A percentile compares a stretch with the other conserved stretches of the same genome.
Conservation (phyloP, 2,797 vertebrate genomes). For the Sebastes steindachneri region DNA sequence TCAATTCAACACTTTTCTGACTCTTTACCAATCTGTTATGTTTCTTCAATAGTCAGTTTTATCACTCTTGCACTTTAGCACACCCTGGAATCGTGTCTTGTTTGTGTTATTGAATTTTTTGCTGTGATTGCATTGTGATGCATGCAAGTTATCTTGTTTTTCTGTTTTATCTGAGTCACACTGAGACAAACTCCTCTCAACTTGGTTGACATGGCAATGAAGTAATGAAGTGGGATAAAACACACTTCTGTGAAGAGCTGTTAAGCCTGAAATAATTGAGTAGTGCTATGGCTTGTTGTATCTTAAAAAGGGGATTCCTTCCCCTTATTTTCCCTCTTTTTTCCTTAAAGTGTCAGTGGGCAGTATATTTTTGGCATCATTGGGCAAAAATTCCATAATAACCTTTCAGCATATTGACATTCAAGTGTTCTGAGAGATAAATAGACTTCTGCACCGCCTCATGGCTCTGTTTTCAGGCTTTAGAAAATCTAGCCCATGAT, state of each 20-base stretch:
- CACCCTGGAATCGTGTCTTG: neutral
- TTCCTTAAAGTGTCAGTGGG: neutral
- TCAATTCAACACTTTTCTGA: neutral
- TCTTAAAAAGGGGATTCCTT: conserved; percentile 1
- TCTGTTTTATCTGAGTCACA: conserved; percentile 1
- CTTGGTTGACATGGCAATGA: conserved; percentile 43
- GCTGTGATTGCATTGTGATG: neutral
- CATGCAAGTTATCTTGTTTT: neutral
- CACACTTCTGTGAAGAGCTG: neutral
- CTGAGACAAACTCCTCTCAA: conserved; percentile 2
- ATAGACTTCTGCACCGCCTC: accelerated
- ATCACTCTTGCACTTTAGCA: neutral
- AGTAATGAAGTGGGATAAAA: conserved; percentile 10
- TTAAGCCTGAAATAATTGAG: conserved; percentile 24
- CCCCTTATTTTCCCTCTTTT: neutral
- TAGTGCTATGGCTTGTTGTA: neutral
- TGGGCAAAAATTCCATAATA: too few relatives aligned
- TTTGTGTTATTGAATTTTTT: neutral
- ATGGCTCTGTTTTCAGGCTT: too few relatives aligned
- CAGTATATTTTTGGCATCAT: too few relatives aligned
- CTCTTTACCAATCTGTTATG: neutral
- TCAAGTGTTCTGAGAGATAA: too few relatives aligned
- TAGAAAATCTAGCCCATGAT: accelerated
- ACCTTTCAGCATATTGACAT: too few relatives aligned
- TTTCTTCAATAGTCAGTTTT: neutral